Evolutionary conservation across 2,797 vertebrate genomes (phyloP).

Genomic region (Todus mexicanus): DNA sequence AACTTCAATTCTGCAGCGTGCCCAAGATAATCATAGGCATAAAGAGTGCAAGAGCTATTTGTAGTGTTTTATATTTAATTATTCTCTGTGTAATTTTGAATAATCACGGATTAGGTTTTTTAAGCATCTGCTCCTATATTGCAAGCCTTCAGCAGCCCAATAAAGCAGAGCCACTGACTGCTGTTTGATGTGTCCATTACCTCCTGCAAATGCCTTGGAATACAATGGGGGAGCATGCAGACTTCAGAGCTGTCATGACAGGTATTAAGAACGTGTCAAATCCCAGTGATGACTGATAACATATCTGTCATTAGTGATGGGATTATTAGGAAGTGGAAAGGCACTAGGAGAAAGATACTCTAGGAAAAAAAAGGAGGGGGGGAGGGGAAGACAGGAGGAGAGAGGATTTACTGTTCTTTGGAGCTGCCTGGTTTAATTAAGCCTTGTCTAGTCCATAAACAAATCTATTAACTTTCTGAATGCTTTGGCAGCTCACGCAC

Average conservation of each 20-base stretch:
- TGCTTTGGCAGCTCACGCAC: background rate
- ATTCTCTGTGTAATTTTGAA: background rate
- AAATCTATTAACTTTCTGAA: conserved; percentile 54
- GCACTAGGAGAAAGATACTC: conserved; percentile 52
- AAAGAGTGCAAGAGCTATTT: background rate
- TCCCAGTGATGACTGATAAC: conserved; percentile 64
- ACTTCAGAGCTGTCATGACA: conserved; percentile 58
- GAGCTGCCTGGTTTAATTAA: conserved; percentile 53
- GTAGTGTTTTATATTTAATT: background rate
- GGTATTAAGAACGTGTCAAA: conserved; percentile 64
- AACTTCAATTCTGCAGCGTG: background rate
- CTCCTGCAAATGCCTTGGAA: conserved; percentile 41
- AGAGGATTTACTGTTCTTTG: conserved; percentile 45
- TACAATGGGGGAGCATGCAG: conserved; percentile 44
- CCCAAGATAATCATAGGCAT: background rate
- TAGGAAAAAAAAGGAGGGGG: background rate
- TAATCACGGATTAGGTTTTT: background rate
- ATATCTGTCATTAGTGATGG: conserved; percentile 66
- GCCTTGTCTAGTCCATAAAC: conserved; percentile 56
- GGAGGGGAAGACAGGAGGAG: background rate
- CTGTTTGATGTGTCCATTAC: conserved; percentile 48
- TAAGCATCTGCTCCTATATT: background rate
- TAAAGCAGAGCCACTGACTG: conserved; percentile 15
- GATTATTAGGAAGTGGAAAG: conserved; percentile 50
- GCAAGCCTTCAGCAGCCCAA: conserved; percentile 20